Conservation (phyloP, 37 sponge, comb jelly and placozoan species). For the Haliclona indistincta region DNA sequence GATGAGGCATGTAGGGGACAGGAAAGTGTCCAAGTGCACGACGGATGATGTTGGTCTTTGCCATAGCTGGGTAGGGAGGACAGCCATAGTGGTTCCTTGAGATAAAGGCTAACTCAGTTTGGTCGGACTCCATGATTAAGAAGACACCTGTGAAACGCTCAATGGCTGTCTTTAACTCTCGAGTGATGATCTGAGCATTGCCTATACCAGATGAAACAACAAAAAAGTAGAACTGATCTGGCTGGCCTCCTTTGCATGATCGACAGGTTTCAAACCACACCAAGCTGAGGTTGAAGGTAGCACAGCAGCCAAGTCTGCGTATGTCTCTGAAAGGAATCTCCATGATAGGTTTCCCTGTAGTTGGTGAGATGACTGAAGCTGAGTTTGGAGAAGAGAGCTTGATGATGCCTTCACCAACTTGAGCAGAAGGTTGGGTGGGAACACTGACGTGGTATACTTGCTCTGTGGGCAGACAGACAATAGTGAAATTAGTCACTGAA, state of each 20-base stretch:
- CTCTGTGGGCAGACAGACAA: too few species aligned
- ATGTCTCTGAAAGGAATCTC: slow-evolving; percentile 42
- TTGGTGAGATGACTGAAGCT: slow-evolving; percentile 35
- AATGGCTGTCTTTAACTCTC: slow-evolving; percentile 43
- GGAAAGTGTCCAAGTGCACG: slow-evolving; percentile 3
- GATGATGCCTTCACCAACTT: slow-evolving; percentile 48
- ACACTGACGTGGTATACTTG: slow-evolving; percentile 68
- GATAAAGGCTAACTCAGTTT: slow-evolving; percentile 40
- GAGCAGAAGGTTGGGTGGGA: slow-evolving; percentile 54
- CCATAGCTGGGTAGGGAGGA: slow-evolving; percentile 16
- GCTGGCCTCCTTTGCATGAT: slow-evolving; percentile 21
- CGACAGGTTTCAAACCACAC: slow-evolving; percentile 72
- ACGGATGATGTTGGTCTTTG: slow-evolving; percentile 26
- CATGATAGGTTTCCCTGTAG: slow-evolving; percentile 25
- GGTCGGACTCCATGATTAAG: slow-evolving; percentile 47
- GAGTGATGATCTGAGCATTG: slow-evolving; percentile 15
- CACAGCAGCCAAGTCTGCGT: slow-evolving; percentile 43
- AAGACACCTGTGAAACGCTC: slow-evolving; percentile 22
- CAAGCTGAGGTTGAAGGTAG: slow-evolving; percentile 13
- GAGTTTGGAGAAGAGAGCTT: slow-evolving; percentile 31
- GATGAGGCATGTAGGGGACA: not conserved
- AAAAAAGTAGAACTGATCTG: slow-evolving; percentile 45
- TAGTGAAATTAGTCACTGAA: too few species aligned
- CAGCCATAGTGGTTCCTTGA: slow-evolving; percentile 62
- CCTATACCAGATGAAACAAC: slow-evolving; percentile 38